phyloP scores from a whole-genome alignment of 23 tunicate genomes.

The Trididemnum nubilum region DNA sequence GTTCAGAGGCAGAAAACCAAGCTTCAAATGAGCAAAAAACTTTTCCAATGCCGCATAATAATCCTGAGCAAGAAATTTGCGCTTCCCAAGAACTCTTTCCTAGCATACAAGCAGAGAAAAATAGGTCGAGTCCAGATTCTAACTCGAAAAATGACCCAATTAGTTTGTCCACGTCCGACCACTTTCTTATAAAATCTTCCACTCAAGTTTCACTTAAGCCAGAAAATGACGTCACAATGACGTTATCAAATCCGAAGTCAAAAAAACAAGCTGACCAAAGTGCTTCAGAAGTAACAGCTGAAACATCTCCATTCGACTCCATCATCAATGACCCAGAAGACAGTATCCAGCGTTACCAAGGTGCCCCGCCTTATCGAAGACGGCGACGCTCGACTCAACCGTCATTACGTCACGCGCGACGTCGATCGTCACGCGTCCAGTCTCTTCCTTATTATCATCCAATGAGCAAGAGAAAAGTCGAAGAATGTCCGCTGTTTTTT shows the following conservation, averaged over 20 bases:
- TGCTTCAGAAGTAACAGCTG: background rate
- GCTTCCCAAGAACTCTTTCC: background rate
- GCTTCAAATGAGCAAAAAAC: background rate
- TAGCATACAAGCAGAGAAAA: background rate
- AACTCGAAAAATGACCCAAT: background rate
- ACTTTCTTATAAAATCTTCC: no score
- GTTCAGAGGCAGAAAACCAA: background rate
- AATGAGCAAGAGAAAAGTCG: slow-evolving; percentile 46
- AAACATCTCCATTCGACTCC: background rate
- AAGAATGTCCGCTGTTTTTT: slow-evolving; percentile 69
- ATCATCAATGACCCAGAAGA: background rate
- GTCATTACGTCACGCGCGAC: slow-evolving; percentile 37
- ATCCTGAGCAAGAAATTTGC: no score
- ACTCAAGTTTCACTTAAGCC: background rate
- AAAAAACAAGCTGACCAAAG: background rate
- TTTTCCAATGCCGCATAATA: background rate
- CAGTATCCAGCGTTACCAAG: slow-evolving; percentile 28
- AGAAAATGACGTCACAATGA: background rate
- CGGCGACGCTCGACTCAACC: slow-evolving; percentile 44
- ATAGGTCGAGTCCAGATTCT: background rate
- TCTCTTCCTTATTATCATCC: slow-evolving; percentile 94
- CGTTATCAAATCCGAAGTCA: background rate
- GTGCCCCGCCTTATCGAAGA: slow-evolving; percentile 59
- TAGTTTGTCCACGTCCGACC: background rate
- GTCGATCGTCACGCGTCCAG: slow-evolving; percentile 36